These are phyloP conservation scores for Gastrophryne carolinensis DNA, from an alignment of 2,797 vertebrate species.

Conservation along the genomic window DNA sequence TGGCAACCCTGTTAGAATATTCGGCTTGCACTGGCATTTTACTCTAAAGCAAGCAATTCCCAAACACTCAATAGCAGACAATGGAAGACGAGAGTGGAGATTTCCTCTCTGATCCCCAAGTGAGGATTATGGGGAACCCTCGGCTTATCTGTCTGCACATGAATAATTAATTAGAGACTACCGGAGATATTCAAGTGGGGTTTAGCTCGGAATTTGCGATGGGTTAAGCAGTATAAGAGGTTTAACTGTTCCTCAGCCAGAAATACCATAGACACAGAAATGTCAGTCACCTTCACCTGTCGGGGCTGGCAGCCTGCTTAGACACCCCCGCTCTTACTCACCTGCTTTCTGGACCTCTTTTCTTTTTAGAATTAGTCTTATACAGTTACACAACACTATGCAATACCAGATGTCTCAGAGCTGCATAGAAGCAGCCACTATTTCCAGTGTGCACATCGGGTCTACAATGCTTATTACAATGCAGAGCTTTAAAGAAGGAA, in stretches of 20 bases:
- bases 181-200: slow-evolving; percentile 33
- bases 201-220: slow-evolving; percentile 25
- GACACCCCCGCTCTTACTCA: slow-evolving; percentile 59
- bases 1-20: background rate
- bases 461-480: no score
- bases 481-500: no score
- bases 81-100: background rate
- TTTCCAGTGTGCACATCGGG: no score
- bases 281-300: slow-evolving; percentile 44
- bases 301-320: slow-evolving; percentile 53
- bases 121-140: slow-evolving; percentile 39
- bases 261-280: slow-evolving; percentile 55
- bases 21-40: background rate
- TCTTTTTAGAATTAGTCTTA: slow-evolving; percentile 38
- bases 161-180: slow-evolving; percentile 38
- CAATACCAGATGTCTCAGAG: slow-evolving; percentile 15
- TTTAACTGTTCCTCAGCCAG: slow-evolving; percentile 31
- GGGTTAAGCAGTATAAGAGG: slow-evolving; percentile 27
- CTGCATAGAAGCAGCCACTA: background rate
- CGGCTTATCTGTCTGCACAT: slow-evolving; percentile 29
- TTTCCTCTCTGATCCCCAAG: slow-evolving; percentile 32
- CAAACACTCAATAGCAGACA: background rate
- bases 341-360: slow-evolving; percentile 52
- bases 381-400: slow-evolving; percentile 45
- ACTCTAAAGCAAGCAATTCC: background rate